A percentile compares a stretch with the other conserved stretches of the same genome.
Evolutionary conservation across 35 echinoderm and acorn worm genomes (phyloP).

Genomic region (Holothuria glaberrima): DNA sequence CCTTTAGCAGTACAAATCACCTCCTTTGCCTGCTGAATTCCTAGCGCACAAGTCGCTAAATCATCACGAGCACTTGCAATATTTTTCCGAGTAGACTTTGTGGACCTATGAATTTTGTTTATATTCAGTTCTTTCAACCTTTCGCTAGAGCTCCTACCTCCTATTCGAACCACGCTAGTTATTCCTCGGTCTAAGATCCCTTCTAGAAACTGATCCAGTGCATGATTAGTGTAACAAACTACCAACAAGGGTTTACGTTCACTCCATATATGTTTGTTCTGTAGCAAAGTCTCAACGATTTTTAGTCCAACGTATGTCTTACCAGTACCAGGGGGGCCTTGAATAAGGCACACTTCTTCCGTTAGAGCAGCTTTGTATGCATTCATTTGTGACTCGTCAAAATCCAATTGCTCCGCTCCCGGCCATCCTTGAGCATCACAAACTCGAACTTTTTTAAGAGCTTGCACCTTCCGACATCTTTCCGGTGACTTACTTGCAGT

Average conservation of each 20-base stretch:
- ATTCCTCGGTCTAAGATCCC: slow-evolving; percentile 62
- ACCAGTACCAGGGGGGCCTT: slow-evolving; percentile 96
- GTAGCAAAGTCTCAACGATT: slow-evolving; percentile 73
- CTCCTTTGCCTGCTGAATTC: too few relatives aligned
- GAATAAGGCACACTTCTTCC: slow-evolving; percentile 75
- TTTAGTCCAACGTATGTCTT: slow-evolving; percentile 93
- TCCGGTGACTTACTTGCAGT: neutral
- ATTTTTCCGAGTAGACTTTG: too few relatives aligned
- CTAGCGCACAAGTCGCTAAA: too few relatives aligned
- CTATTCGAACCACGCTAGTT: slow-evolving; percentile 62
- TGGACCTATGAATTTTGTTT: neutral
- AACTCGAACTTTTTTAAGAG: neutral
- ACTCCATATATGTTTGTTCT: slow-evolving; percentile 49
- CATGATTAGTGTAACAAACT: slow-evolving; percentile 96
- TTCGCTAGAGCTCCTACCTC: slow-evolving; percentile 70
- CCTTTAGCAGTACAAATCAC: too few relatives aligned
- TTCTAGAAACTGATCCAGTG: slow-evolving; percentile 93
- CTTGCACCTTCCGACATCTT: neutral
- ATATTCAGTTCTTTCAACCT: slow-evolving; percentile 47
- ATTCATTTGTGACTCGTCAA: slow-evolving; percentile 79
- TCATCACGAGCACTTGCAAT: too few relatives aligned
- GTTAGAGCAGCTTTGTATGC: slow-evolving; percentile 79
- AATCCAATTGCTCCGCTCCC: slow-evolving; percentile 13
- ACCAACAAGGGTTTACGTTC: slow-evolving; percentile 63
- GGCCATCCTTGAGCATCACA: slow-evolving; percentile 61